phyloP scores from a whole-genome alignment of 2,888 invertebrate species.

The Eupithecia subfuscata region DNA sequence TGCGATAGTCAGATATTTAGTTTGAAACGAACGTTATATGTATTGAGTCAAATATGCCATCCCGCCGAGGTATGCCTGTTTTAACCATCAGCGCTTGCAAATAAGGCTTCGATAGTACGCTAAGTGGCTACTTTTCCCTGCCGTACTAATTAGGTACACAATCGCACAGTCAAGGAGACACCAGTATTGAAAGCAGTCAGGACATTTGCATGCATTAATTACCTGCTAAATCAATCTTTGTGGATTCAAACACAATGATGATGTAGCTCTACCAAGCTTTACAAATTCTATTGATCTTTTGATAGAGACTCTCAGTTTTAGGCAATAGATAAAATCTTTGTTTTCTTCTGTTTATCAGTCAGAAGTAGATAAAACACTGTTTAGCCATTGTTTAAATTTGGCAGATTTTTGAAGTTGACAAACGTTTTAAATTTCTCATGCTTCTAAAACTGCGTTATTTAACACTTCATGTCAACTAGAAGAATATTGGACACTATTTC shows the following conservation, averaged over 20 bases:
- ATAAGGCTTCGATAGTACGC: constrained; percentile 31
- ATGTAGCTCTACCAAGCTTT: neutral
- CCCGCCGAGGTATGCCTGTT: constrained; percentile 16
- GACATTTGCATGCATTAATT: constrained; percentile 22
- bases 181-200: constrained; percentile 23
- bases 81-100: constrained; percentile 29
- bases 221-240: neutral
- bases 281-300: neutral
- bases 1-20: neutral
- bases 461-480: neutral
- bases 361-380: neutral
- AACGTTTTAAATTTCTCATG: no score
- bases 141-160: constrained; percentile 30
- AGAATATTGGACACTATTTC: neutral
- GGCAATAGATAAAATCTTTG: neutral
- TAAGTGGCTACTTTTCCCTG: constrained; percentile 35
- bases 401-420: neutral
- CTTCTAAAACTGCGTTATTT: neutral
- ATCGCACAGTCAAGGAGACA: constrained; percentile 31
- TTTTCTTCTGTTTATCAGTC: neutral
- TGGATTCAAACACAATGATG: neutral
- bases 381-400: neutral
- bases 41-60: constrained; percentile 2
- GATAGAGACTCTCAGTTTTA: neutral
- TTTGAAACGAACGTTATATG: neutral